A percentile compares a stretch with the other conserved stretches of the same genome.
These are phyloP conservation scores for Linnaemya vulpina DNA, from an alignment of 2,888 invertebrate genomes.

Conservation along the genomic window DNA sequence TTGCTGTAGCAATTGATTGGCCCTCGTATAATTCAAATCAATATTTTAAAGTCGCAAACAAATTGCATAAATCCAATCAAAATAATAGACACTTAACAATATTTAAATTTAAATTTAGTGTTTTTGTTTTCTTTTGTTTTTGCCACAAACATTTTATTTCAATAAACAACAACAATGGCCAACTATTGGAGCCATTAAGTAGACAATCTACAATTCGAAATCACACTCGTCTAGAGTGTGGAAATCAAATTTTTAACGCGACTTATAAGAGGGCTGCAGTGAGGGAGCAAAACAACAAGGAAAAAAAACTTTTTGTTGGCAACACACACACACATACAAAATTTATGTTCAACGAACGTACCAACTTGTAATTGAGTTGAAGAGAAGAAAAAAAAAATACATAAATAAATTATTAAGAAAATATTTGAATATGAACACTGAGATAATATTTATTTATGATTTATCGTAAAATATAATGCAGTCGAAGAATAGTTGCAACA, in stretches of 20 bases:
- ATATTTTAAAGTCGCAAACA: conserved; percentile 39
- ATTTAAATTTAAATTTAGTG: conserved; percentile 41
- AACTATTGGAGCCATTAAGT: conserved; percentile 80
- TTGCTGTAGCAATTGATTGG: not conserved
- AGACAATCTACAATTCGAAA: conserved; percentile 77
- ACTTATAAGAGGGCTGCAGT: conserved; percentile 39
- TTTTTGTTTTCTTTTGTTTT: conserved; percentile 1
- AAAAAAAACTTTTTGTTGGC: conserved; percentile 22
- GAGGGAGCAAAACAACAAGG: conserved; percentile 22
- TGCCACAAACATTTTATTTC: conserved; percentile 37
- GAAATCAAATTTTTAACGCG: conserved; percentile 37
- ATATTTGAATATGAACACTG: conserved; percentile 32
- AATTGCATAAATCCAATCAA: conserved; percentile 67
- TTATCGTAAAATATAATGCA: conserved; percentile 26
- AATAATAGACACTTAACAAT: conserved; percentile 59
- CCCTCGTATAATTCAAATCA: conserved; percentile 12
- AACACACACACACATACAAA: not conserved
- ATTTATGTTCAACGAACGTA: not conserved
- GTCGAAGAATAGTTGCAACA: conserved; percentile 41
- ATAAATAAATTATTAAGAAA: not conserved
- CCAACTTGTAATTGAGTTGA: conserved; percentile 3
- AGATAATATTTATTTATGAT: conserved; percentile 66
- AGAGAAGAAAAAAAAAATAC: not conserved
- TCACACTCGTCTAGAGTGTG: conserved; percentile 21
- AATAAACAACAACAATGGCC: conserved; percentile 65